These are phyloP conservation scores for Idris sp. DNA, from an alignment of 1,140 invertebrate species.

Conservation along the genomic window DNA sequence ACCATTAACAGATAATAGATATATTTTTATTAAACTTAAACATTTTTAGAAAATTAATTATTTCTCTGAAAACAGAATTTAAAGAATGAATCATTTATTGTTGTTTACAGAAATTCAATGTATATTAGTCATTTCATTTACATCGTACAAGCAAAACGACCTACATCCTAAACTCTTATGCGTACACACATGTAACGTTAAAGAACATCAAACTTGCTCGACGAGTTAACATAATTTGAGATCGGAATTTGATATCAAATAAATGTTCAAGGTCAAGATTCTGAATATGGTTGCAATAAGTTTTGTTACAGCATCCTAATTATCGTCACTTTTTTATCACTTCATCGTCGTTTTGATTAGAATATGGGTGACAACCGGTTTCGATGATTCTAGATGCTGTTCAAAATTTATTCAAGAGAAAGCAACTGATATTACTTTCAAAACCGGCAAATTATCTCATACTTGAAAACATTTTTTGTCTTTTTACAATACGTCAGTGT, in stretches of 20 bases:
- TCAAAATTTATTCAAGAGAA: conserved; percentile 23
- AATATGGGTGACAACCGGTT: conserved; percentile 24
- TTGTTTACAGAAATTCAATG: too few species aligned
- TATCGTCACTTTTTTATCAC: conserved; percentile 3
- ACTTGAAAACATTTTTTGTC: too few species aligned
- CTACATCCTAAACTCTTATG: conserved; percentile 31
- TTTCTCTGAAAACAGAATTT: too few species aligned
- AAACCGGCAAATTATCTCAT: conserved; percentile 12
- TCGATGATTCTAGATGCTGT: conserved; percentile 4
- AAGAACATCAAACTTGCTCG: conserved; percentile 27
- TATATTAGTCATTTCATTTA: too few species aligned
- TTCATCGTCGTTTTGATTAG: conserved; percentile 14
- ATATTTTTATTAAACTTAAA: too few species aligned
- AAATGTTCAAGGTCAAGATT: conserved; percentile 42
- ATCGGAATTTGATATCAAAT: conserved; percentile 41
- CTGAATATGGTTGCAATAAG: conserved; percentile 24
- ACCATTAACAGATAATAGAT: too few species aligned
- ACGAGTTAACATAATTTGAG: conserved; percentile 34
- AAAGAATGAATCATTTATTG: too few species aligned
- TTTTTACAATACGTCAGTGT: too few species aligned
- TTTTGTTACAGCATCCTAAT: conserved; percentile 36
- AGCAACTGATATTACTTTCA: conserved; percentile 15
- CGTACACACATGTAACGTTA: conserved; percentile 12
- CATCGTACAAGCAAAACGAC: conserved; percentile 14
- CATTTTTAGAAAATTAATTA: too few species aligned